Evolutionary conservation across 2,888 invertebrate species (phyloP).

Genomic region (Protophormia terraenovae): DNA sequence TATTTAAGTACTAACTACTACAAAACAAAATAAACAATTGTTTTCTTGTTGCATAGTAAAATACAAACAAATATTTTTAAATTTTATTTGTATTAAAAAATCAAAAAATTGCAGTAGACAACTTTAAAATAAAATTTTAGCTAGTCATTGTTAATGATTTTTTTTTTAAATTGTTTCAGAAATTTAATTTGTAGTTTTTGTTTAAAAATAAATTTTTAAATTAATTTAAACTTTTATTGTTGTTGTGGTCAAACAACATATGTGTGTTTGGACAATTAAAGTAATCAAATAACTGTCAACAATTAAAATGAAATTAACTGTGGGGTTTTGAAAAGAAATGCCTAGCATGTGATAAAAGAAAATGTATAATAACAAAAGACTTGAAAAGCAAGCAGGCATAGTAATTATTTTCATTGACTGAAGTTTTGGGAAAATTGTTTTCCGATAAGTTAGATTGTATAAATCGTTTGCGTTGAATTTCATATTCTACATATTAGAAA

Average conservation of each 20-base stretch:
- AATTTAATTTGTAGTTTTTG: not conserved
- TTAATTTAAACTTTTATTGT: too few relatives aligned
- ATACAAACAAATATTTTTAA: not conserved
- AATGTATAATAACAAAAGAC: slow-evolving; percentile 40
- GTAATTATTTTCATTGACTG: too few relatives aligned
- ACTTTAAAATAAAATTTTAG: slow-evolving; percentile 1
- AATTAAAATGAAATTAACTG: slow-evolving; percentile 11
- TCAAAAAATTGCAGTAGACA: too few relatives aligned
- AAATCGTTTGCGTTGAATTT: too few relatives aligned
- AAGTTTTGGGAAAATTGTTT: too few relatives aligned
- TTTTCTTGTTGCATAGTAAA: not conserved
- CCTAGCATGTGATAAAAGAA: not conserved
- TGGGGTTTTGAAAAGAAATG: not conserved
- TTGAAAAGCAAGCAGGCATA: slow-evolving; percentile 28
- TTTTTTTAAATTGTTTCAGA: not conserved
- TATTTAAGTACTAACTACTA: too few relatives aligned
- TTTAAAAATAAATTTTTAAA: too few relatives aligned
- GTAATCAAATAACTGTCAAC: slow-evolving; percentile 3
- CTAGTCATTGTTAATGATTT: slow-evolving; percentile 12
- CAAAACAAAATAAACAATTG: not conserved
- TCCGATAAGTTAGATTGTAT: too few relatives aligned
- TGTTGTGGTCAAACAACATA: too few relatives aligned
- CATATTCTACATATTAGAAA: too few relatives aligned
- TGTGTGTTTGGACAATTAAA: too few relatives aligned
- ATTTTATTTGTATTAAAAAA: not conserved